Conservation (phyloP, 1,140 invertebrate genomes). For the Zaprionus taronus region DNA sequence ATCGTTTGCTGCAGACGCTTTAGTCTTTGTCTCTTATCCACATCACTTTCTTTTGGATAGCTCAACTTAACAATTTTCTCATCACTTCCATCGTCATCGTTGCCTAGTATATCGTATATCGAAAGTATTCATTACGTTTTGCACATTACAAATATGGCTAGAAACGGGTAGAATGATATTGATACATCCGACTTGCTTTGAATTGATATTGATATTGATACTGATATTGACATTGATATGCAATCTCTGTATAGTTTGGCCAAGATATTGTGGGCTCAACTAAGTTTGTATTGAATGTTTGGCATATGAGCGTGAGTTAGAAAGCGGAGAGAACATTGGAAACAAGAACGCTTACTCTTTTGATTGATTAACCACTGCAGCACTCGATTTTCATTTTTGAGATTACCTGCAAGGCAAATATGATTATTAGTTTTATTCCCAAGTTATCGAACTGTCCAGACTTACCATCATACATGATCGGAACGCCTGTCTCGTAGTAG, state of each 20-base stretch:
- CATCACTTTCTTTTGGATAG: conserved; percentile 83
- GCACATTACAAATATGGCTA: conserved; percentile 44
- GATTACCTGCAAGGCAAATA: conserved; percentile 91
- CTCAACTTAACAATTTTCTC: conserved; percentile 84
- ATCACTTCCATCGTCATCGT: conserved; percentile 85
- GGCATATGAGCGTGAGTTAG: conserved; percentile 75
- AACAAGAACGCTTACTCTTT: conserved; percentile 92
- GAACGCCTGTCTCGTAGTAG: conserved; percentile 96
- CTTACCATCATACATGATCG: conserved; percentile 97
- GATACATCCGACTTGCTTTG: conserved; percentile 49
- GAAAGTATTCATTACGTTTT: conserved; percentile 76
- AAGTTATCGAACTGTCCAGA: background rate
- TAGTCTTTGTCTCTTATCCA: conserved; percentile 66
- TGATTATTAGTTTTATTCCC: background rate
- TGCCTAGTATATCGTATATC: conserved; percentile 81
- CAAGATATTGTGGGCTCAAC: conserved; percentile 50
- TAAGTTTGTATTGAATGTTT: conserved; percentile 67
- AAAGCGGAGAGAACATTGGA: conserved; percentile 74
- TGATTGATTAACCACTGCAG: conserved; percentile 97
- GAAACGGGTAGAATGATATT: conserved; percentile 68
- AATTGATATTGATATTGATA: conserved; percentile 38
- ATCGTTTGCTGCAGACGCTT: conserved; percentile 69
- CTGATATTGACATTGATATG: conserved; percentile 30
- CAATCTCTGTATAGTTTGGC: conserved; percentile 29
- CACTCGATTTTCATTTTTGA: conserved; percentile 97